phyloP scores from a whole-genome alignment of 2,113 vertebrate species.

The Collichthys lucidus region DNA sequence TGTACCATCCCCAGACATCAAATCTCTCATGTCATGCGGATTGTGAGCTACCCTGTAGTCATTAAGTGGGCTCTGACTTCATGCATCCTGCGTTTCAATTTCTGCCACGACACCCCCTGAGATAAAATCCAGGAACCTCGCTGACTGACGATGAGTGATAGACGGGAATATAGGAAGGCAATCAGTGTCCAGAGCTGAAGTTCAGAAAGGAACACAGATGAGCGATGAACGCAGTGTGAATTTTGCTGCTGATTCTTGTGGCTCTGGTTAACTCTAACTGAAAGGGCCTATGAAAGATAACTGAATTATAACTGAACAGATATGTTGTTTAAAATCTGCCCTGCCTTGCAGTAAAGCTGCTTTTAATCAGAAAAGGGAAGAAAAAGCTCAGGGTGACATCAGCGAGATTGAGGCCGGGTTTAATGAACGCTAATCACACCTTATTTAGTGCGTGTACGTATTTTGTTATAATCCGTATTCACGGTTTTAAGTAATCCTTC shows the following conservation, averaged over 20 bases:
- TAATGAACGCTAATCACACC: not conserved
- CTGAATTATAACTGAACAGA: not conserved
- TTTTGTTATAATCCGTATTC: conserved; percentile 1
- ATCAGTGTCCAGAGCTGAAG: not conserved
- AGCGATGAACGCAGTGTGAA: not conserved
- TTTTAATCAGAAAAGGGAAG: not conserved
- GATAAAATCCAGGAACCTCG: conserved; percentile 3
- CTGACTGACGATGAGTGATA: conserved; percentile 32
- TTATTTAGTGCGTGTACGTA: not conserved
- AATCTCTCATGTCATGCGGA: conserved; percentile 8
- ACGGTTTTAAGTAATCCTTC: not conserved
- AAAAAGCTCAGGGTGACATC: not conserved
- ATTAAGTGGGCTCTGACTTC: conserved; percentile 1
- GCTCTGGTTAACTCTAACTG: not conserved
- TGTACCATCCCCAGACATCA: not conserved
- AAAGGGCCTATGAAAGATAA: not conserved
- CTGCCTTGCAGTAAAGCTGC: not conserved
- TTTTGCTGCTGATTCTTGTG: not conserved
- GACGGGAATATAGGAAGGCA: not conserved
- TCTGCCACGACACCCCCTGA: not conserved
- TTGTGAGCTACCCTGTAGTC: not conserved
- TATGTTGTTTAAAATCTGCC: not conserved
- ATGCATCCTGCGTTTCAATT: conserved; percentile 36
- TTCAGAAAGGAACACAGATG: conserved; percentile 16
- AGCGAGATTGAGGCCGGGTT: not conserved